Base-by-base conservation (phyloP, 2,113 vertebrate species). In the Anoura caudifer region DNA sequence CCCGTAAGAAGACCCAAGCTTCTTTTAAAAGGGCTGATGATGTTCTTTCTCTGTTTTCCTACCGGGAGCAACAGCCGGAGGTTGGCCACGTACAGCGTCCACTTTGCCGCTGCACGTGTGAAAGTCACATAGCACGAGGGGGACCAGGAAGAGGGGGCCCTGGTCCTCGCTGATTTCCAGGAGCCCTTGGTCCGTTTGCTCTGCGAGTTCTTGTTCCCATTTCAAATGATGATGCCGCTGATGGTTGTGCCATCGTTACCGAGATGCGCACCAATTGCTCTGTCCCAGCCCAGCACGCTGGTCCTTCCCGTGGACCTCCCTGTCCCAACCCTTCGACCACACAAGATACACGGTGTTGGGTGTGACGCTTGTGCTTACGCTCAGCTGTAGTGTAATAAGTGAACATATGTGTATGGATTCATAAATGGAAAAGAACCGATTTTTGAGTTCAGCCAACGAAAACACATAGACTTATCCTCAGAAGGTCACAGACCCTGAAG, bases 1-100 rank as follows among this genome's bases (percentile, higher is more conserved):
- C 54, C 10, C 22, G 8, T 15, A 59, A 41, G 47, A 7, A 76
- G 19, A n/a, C 24, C 9, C 10, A 75, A 22, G 2, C 10, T 41
- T 28, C 38, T 87, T 87, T 45, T 1, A 69, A 50, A 75, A 41
- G 59, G 16, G 2, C 26, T 0, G 0, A 20, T 16, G 54, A 3
- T 63, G 1, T 31, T 7, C 50, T 59, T 22, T 5, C 41, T 61
- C 4, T 36, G 38, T 43, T 52, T 33, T 31, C 19, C 80, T 43
- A 13, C 28, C 7, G 33, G 10, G 11, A 90, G 43, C 6, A 4
- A 43, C 20, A 56, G 17, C 33, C n/a, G 19, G 33, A 43, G 38
- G 2, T 24, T 3, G 16, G 7, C 31, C 41, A 14, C 20, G 10
- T 7, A 41, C 4, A 22, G 8, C 20, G 7, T 24, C 11, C 4